Conservation (phyloP, 2,888 invertebrate genomes). For the Corbicula japonica region DNA sequence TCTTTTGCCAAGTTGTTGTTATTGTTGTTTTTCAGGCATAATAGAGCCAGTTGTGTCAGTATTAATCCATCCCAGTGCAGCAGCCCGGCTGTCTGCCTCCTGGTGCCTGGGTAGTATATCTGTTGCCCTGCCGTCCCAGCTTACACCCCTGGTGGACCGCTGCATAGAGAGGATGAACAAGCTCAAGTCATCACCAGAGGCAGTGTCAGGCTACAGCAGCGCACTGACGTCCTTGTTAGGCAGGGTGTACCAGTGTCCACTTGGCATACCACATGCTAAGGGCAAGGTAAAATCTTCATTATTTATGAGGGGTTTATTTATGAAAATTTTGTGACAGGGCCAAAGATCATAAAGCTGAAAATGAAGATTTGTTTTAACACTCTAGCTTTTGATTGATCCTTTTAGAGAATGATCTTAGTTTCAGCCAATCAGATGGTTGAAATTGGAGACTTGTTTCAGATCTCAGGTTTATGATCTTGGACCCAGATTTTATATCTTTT, state of each 20-base stretch:
- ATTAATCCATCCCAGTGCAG: slow-evolving; percentile 96
- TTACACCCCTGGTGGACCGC: slow-evolving; percentile 96
- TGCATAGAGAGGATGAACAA: slow-evolving; percentile 86
- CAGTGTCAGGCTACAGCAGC: slow-evolving; percentile 93
- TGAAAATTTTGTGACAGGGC: too few relatives aligned
- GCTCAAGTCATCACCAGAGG: slow-evolving; percentile 94
- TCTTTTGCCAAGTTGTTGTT: too few relatives aligned
- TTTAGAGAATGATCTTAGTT: too few relatives aligned
- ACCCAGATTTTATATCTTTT: too few relatives aligned
- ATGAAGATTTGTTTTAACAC: too few relatives aligned
- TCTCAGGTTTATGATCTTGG: too few relatives aligned
- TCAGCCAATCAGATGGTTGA: too few relatives aligned
- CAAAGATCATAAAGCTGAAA: too few relatives aligned
- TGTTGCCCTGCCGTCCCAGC: slow-evolving; percentile 97
- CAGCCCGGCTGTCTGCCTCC: slow-evolving; percentile 96
- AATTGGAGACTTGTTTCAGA: too few relatives aligned
- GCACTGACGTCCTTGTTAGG: slow-evolving; percentile 96
- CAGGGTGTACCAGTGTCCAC: slow-evolving; percentile 92
- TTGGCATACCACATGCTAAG: slow-evolving; percentile 96
- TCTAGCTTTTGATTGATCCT: too few relatives aligned
- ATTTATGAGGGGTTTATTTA: neutral
- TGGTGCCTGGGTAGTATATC: slow-evolving; percentile 97
- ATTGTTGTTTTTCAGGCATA: slow-evolving; percentile 89
- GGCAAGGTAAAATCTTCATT: slow-evolving; percentile 91
- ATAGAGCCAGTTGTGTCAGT: slow-evolving; percentile 94